Evolutionary conservation across 30 jellyfish, hydroid and myxozoan genomes (phyloP).

Genomic region (Pseudorhiza aurosa): DNA sequence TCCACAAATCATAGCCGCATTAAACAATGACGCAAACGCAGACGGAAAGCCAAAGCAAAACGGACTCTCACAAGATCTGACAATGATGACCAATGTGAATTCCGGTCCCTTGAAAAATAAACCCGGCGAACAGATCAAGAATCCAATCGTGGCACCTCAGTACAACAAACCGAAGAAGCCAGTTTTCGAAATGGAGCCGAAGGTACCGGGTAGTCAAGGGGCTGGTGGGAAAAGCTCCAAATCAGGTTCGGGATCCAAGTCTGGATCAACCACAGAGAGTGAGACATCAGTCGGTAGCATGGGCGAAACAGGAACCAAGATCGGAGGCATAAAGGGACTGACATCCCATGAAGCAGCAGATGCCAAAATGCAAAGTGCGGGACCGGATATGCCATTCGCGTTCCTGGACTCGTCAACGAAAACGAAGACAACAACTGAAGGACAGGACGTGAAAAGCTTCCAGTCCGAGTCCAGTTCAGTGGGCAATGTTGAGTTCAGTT

Average conservation of each 20-base stretch:
- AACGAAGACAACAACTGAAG: slow-evolving; percentile 48
- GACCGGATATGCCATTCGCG: slow-evolving; percentile 47
- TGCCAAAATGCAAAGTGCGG: slow-evolving; percentile 5
- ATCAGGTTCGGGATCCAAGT: slow-evolving; percentile 67
- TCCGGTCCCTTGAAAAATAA: slow-evolving; percentile 50
- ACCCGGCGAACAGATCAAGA: slow-evolving; percentile 64
- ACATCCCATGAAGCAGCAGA: slow-evolving; percentile 44
- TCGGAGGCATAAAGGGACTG: slow-evolving; percentile 38
- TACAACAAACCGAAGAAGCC: slow-evolving; percentile 72
- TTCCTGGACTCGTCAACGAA: slow-evolving; percentile 47
- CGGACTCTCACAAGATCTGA: slow-evolving; percentile 61
- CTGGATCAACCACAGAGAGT: slow-evolving; percentile 82
- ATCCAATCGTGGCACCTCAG: slow-evolving; percentile 72
- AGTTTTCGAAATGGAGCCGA: slow-evolving; percentile 55
- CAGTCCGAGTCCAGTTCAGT: slow-evolving; percentile 42
- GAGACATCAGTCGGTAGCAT: slow-evolving; percentile 73
- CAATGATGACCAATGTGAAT: slow-evolving; percentile 72
- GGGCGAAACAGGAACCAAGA: slow-evolving; percentile 54
- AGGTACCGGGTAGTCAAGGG: slow-evolving; percentile 52
- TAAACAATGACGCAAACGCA: slow-evolving; percentile 85
- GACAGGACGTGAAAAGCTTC: slow-evolving; percentile 65
- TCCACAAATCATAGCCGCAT: slow-evolving; percentile 62
- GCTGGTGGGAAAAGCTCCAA: slow-evolving; percentile 79
- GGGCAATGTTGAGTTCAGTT: slow-evolving; percentile 63
- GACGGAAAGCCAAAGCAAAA: slow-evolving; percentile 60